Base-by-base conservation (phyloP, 2,113 vertebrate species). In the Eulemur rufifrons region DNA sequence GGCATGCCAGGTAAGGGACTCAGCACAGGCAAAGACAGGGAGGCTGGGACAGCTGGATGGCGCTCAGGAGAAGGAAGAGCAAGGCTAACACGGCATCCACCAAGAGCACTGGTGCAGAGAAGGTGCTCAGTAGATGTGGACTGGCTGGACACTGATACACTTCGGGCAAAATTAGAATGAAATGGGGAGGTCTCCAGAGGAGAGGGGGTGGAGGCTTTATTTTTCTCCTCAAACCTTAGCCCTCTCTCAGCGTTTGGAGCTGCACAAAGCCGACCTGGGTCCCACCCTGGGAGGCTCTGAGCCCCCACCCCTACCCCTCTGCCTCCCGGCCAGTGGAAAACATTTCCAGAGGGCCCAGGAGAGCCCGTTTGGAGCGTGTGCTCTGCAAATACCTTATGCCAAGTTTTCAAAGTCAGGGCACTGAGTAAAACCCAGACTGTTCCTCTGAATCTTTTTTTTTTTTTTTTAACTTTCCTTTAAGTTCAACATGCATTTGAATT, bases 241-340 rank as follows among this genome's bases (percentile, higher is more conserved):
- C 95, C 87, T 96, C 82, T 50, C 78, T 93, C 71, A 88, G 52
- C 83, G 73, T 95, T 96, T 97, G 87, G 95, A 76, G 94, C 95
- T 97, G 80, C 91, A 92, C 82, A 97, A 94, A 98, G 94, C 47
- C 84, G 95, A 94, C 96, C 96, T 97, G 92, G 91, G 97, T 95
- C 92, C 97, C 95, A 80, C 93, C 96, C 97, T 80, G 66, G 71
- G 86, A 97, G 69, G 73, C 95, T 92, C 37, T 66, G 83, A 83
- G 2, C 0, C 90, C 97, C 68, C 39, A 45, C 21, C 5, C 14
- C 37, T 14, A 56, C 82, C 95, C 42, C 54, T 93, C 93, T 95
- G 76, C 96, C 96, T 84, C 59, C 2, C 0, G 68, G 95, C 94
- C 96, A 97, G 96, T 81, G 9, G 34, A 47, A 93, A 84, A 89